phyloP scores from a whole-genome alignment of 2,113 vertebrate genomes.

The Atlantisia rogersi region DNA sequence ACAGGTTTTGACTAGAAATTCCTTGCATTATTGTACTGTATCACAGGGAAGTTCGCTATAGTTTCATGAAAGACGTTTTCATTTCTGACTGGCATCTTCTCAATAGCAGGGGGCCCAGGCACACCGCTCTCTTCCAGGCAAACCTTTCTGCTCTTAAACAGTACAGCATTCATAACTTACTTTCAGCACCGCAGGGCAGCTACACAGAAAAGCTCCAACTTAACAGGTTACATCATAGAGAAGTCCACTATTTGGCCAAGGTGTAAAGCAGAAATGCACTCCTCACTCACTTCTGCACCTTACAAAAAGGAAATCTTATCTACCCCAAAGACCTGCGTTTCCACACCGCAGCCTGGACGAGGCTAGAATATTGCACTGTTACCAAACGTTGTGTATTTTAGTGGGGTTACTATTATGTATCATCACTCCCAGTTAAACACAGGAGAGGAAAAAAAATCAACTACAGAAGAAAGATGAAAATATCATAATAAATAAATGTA shows the following conservation, averaged over 20 bases:
- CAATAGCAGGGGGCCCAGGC: slow-evolving; percentile 83
- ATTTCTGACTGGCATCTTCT: slow-evolving; percentile 85
- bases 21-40: slow-evolving; percentile 77
- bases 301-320: slow-evolving; percentile 57
- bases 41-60: slow-evolving; percentile 77
- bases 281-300: slow-evolving; percentile 53
- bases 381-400: neutral
- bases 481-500: neutral
- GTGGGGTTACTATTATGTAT: neutral
- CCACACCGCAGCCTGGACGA: neutral
- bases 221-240: slow-evolving; percentile 79
- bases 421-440: neutral
- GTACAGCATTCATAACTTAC: slow-evolving; percentile 82
- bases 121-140: slow-evolving; percentile 79
- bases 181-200: slow-evolving; percentile 75
- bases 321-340: neutral
- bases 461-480: neutral
- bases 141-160: slow-evolving; percentile 81
- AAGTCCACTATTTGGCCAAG: slow-evolving; percentile 75
- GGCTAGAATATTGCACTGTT: neutral
- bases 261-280: slow-evolving; percentile 72
- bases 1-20: slow-evolving; percentile 71
- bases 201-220: slow-evolving; percentile 76
- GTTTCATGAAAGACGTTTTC: slow-evolving; percentile 86
- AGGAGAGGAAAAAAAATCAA: neutral